Evolutionary conservation across 2,113 vertebrate species (phyloP).

Genomic region (Carassius carassius): DNA sequence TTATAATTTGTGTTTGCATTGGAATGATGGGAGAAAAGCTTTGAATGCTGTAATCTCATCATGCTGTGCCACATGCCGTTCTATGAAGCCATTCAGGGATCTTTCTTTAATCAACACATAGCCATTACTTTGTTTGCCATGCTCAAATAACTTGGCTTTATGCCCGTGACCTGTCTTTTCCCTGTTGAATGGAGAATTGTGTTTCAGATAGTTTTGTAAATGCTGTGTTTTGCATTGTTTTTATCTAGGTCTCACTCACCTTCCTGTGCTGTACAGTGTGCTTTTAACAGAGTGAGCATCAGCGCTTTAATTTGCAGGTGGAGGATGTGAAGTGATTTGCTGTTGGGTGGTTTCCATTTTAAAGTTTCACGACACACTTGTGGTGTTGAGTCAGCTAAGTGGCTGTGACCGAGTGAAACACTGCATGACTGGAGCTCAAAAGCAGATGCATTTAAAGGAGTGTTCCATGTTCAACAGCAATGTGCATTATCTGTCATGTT

Average conservation of each 20-base stretch:
- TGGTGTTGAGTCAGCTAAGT: conserved; percentile 23
- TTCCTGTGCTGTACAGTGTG: not conserved
- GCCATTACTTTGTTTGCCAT: conserved; percentile 41
- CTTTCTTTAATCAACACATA: conserved; percentile 31
- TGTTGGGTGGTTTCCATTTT: conserved; percentile 30
- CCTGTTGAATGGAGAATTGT: conserved; percentile 45
- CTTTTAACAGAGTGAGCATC: conserved; percentile 6
- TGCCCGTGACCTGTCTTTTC: conserved; percentile 49
- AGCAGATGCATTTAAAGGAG: conserved; percentile 3
- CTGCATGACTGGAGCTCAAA: not conserved
- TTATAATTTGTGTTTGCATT: conserved; percentile 48
- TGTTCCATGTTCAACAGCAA: not conserved
- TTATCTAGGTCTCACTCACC: conserved; percentile 7
- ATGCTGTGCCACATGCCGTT: conserved; percentile 45
- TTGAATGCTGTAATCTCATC: conserved; percentile 50
- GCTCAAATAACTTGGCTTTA: conserved; percentile 45
- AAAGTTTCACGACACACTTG: conserved; percentile 5
- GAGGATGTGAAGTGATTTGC: conserved; percentile 7
- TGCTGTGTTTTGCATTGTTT: not conserved
- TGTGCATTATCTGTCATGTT: not conserved
- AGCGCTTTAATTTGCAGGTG: conserved; percentile 25
- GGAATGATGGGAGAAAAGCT: conserved; percentile 45
- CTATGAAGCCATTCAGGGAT: not conserved
- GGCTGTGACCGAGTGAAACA: not conserved
- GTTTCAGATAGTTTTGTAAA: conserved; percentile 48